Conservation (phyloP, 2,113 vertebrate species). For the Halcyon senegalensis region DNA sequence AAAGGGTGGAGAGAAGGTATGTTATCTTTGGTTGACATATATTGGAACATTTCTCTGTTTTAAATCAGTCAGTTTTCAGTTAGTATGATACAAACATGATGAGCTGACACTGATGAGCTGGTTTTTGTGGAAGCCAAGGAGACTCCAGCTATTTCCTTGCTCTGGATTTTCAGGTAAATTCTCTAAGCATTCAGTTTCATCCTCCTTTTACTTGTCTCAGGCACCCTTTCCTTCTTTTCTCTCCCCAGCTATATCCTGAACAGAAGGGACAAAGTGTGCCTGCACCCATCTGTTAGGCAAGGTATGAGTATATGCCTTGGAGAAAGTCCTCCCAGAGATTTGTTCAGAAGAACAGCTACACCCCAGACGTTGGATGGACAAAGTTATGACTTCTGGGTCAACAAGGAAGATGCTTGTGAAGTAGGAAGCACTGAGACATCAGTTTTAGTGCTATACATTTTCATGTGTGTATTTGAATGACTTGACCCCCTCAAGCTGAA, state of each 20-base stretch:
- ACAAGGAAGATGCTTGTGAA: not conserved
- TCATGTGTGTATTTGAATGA: fast-evolving
- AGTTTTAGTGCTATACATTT: not conserved
- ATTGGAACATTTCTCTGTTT: not conserved
- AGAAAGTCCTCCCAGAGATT: not conserved
- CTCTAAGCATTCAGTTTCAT: not conserved
- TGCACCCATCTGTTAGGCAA: not conserved
- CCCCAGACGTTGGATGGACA: not conserved
- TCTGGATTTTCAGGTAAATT: not conserved
- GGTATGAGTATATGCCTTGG: not conserved
- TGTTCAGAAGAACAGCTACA: not conserved
- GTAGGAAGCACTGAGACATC: not conserved
- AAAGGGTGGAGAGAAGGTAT: not conserved
- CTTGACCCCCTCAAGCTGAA: not conserved
- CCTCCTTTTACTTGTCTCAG: not conserved
- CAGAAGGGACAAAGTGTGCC: not conserved
- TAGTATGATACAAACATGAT: not conserved
- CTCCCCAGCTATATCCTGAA: fast-evolving
- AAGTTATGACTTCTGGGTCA: not conserved
- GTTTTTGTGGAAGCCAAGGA: not conserved
- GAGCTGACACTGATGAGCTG: not conserved
- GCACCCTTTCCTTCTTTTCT: not conserved
- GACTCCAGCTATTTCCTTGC: not conserved
- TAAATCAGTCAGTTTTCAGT: not conserved
- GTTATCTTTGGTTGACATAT: not conserved